Conservation (phyloP, 2,888 invertebrate species). For the Hypselothyrea guttata region DNA sequence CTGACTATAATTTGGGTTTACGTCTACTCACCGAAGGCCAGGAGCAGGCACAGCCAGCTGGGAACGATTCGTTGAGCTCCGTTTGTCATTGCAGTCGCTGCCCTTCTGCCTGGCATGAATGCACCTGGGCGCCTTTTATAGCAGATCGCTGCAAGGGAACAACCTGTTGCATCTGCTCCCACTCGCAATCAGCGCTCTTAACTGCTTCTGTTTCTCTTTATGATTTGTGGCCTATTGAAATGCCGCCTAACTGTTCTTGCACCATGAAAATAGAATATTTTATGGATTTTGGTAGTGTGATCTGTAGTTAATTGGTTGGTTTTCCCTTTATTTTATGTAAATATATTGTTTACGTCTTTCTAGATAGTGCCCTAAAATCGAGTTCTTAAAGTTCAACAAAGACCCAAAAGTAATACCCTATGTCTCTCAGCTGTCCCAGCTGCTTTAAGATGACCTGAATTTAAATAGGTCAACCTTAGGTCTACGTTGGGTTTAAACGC, state of each 20-base stretch:
- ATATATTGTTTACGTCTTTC: too few species aligned
- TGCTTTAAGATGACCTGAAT: too few species aligned
- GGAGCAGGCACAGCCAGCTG: conserved; percentile 10
- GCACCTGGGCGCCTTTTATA: conserved; percentile 56
- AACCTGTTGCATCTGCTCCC: conserved; percentile 42
- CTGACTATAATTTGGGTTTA: not conserved
- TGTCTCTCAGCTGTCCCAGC: too few species aligned
- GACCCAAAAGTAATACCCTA: too few species aligned
- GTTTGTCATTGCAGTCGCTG: conserved; percentile 51
- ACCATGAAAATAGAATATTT: too few species aligned
- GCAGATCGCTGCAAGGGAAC: conserved; percentile 3
- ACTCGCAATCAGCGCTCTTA: conserved; percentile 46
- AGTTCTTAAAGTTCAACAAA: too few species aligned
- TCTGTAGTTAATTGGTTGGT: too few species aligned
- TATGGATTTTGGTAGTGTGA: conserved; percentile 16
- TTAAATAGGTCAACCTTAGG: too few species aligned
- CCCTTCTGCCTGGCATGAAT: conserved; percentile 41
- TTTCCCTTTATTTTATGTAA: too few species aligned
- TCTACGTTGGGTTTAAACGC: too few species aligned
- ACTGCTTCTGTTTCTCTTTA: conserved; percentile 26
- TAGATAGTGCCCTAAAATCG: too few species aligned
- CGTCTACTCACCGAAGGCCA: conserved; percentile 36
- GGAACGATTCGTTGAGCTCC: conserved; percentile 16
- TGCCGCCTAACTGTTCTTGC: conserved; percentile 14
- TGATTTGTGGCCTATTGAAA: conserved; percentile 30